These are phyloP conservation scores for Mycteria americana DNA, from an alignment of 2,797 vertebrate genomes.

Conservation along the genomic window DNA sequence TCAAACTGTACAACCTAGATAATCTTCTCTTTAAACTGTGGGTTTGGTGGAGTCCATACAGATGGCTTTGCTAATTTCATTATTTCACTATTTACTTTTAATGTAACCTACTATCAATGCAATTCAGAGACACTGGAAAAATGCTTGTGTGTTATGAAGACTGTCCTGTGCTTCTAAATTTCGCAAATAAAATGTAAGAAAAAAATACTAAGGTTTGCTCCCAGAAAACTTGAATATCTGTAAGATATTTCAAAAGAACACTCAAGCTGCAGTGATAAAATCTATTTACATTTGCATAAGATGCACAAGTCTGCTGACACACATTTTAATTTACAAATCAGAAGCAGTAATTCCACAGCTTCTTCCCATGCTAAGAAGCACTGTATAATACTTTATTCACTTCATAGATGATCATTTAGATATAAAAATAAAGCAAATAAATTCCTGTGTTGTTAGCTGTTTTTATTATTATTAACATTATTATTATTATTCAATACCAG, in stretches of 20 bases:
- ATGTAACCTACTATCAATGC: background rate
- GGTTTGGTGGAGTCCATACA: background rate
- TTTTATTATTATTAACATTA: too few species aligned
- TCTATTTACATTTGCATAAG: background rate
- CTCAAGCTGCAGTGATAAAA: background rate
- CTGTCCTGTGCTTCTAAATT: background rate
- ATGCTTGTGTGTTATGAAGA: background rate
- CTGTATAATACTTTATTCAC: background rate
- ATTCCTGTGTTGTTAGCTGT: background rate
- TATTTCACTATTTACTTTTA: background rate
- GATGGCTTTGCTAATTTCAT: background rate
- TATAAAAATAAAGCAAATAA: background rate
- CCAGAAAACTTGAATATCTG: background rate
- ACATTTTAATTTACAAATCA: background rate
- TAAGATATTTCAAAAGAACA: background rate
- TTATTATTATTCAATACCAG: background rate
- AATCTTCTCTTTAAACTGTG: background rate
- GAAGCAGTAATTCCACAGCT: background rate
- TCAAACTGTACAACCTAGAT: background rate
- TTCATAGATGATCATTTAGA: background rate
- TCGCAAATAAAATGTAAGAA: background rate
- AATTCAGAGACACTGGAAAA: background rate
- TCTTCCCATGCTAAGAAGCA: background rate
- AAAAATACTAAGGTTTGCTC: background rate
- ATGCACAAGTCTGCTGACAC: background rate